These are phyloP conservation scores for Cynopterus sphinx DNA, from an alignment of 2,797 vertebrate genomes.

Conservation along the genomic window DNA sequence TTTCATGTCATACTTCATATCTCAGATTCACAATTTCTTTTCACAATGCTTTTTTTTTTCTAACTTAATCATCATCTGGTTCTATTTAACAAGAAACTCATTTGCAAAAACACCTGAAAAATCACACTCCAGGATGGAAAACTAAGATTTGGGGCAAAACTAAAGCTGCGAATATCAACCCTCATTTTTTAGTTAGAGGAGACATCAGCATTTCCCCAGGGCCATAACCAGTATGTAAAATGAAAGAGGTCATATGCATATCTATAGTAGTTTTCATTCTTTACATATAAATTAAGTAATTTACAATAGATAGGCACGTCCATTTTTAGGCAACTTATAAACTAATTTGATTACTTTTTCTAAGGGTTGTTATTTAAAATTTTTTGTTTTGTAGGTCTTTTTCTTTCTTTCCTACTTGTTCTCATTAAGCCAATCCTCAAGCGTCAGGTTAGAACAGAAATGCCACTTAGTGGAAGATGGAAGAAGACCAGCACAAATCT, in stretches of 20 bases:
- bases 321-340: neutral
- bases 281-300: neutral
- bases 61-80: neutral
- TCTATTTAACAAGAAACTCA: constrained; percentile 42
- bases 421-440: neutral
- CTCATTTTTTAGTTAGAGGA: neutral
- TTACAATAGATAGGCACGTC: neutral
- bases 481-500: neutral
- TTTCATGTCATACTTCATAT: neutral
- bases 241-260: neutral
- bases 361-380: neutral
- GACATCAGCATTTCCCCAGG: neutral
- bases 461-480: neutral
- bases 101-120: constrained; percentile 43
- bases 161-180: neutral
- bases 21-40: constrained; percentile 40
- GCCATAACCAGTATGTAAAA: neutral
- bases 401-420: neutral
- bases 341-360: neutral
- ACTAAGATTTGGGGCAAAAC: neutral
- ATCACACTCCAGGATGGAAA: neutral
- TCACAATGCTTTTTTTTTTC: neutral
- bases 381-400: neutral
- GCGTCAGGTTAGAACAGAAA: neutral
- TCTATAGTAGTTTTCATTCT: neutral